Evolutionary conservation across 2,888 invertebrate genomes (phyloP).

Genomic region (Polymixis lichenea): DNA sequence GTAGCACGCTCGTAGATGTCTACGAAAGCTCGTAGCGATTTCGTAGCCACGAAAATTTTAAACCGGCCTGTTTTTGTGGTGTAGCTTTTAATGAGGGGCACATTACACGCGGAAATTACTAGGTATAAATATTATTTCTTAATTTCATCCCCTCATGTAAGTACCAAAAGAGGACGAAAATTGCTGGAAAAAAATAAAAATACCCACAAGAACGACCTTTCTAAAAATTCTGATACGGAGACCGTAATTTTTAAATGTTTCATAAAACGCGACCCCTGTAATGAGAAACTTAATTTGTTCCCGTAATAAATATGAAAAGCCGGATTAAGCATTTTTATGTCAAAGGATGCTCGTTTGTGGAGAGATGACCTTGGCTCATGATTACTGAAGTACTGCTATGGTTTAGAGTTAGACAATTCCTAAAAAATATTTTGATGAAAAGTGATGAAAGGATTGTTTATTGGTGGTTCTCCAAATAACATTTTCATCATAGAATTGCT

Average conservation of each 20-base stretch:
- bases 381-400: constrained; percentile 14
- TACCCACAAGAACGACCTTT: constrained; percentile 39
- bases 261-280: constrained; percentile 65
- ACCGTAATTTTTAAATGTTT: constrained; percentile 66
- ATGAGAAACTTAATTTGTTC: constrained; percentile 69
- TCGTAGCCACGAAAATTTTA: constrained; percentile 24
- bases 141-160: constrained; percentile 30
- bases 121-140: constrained; percentile 44
- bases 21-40: constrained; percentile 11
- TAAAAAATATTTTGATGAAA: not conserved
- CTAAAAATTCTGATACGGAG: constrained; percentile 58
- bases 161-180: constrained; percentile 25
- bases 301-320: constrained; percentile 64
- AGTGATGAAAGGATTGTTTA: too few relatives aligned
- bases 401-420: not conserved
- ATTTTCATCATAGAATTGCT: too few relatives aligned
- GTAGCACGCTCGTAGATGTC: constrained; percentile 39
- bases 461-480: not conserved
- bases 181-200: constrained; percentile 32
- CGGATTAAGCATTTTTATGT: constrained; percentile 60
- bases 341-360: constrained; percentile 46
- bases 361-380: constrained; percentile 44
- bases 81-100: constrained; percentile 36
- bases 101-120: constrained; percentile 29
- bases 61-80: constrained; percentile 17